These are phyloP conservation scores for Muscicapa adusta DNA, from an alignment of 2,113 vertebrate species.

Conservation along the genomic window DNA sequence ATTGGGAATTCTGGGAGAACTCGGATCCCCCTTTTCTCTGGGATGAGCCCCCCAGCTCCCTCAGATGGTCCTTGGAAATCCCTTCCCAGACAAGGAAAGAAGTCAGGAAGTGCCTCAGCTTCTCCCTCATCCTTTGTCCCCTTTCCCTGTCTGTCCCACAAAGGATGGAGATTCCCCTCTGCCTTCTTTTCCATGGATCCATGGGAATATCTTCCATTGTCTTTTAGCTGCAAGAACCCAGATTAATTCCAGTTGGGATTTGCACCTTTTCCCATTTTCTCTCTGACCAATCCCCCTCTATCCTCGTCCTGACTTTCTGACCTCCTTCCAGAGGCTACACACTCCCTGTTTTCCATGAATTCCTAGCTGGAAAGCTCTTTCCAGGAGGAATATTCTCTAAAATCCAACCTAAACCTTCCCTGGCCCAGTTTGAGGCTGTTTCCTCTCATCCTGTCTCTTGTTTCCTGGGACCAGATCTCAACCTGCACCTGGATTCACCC, in stretches of 20 bases:
- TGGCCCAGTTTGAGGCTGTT: background rate
- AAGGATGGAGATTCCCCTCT: background rate
- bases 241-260: background rate
- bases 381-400: background rate
- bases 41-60: background rate
- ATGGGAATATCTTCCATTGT: background rate
- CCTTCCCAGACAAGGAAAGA: background rate
- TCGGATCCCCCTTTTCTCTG: background rate
- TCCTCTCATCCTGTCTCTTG: background rate
- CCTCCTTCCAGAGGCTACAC: background rate
- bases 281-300: rapidly evolving
- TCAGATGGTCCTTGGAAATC: background rate
- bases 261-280: background rate
- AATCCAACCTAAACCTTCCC: background rate
- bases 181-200: background rate
- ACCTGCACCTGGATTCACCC: background rate
- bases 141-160: background rate
- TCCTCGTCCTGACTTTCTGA: no score
- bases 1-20: background rate
- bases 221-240: background rate
- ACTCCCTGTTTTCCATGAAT: background rate
- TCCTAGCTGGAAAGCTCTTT: background rate
- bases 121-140: background rate
- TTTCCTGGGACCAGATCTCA: background rate
- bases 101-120: background rate